phyloP scores from a whole-genome alignment of 2,113 vertebrate species.

The Pica pica region DNA sequence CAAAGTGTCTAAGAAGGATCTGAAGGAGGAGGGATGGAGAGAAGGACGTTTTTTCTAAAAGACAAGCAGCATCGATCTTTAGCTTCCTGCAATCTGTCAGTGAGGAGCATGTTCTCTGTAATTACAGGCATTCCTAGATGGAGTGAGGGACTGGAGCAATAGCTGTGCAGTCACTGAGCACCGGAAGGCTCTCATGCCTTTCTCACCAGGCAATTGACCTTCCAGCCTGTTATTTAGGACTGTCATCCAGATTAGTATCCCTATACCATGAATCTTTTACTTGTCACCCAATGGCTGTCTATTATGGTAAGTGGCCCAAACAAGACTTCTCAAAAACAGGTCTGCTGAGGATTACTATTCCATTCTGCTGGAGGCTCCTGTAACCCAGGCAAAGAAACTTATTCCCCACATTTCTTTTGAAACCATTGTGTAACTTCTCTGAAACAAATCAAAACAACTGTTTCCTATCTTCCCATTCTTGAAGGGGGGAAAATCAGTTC shows the following conservation, averaged over 20 bases:
- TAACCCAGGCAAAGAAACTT: not conserved
- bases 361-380: not conserved
- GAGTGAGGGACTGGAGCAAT: not conserved
- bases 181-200: not conserved
- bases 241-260: not conserved
- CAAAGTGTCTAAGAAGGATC: not conserved
- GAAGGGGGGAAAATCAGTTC: not conserved
- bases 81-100: conserved; percentile 33
- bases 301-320: not conserved
- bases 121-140: conserved; percentile 34
- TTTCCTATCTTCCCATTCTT: not conserved
- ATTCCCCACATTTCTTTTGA: not conserved
- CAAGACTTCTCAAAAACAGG: not conserved
- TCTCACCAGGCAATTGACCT: conserved; percentile 23
- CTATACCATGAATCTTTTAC: not conserved
- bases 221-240: not conserved
- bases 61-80: not conserved
- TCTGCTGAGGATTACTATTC: not conserved
- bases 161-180: not conserved
- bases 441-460: not conserved
- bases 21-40: not conserved
- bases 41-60: not conserved
- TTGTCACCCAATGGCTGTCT: not conserved
- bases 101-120: not conserved
- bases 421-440: not conserved